These are phyloP conservation scores for Stratiolaelaps scimitus DNA, from an alignment of 1,140 invertebrate species.

Conservation along the genomic window DNA sequence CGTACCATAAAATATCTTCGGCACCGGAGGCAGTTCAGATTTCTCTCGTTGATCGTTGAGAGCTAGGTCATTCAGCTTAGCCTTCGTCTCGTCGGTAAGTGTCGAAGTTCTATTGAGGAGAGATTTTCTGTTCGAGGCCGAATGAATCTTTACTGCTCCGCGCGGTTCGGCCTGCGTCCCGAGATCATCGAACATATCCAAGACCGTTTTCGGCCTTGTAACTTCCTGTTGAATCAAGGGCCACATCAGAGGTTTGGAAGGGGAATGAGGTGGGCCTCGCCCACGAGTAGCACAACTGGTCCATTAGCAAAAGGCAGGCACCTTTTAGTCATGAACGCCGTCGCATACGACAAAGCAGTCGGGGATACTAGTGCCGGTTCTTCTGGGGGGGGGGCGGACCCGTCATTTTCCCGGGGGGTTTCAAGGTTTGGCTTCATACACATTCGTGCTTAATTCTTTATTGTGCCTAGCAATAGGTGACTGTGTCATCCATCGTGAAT, in stretches of 20 bases:
- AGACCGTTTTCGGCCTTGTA: not conserved
- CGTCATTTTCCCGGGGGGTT: too few relatives aligned
- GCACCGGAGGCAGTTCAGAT: constrained; percentile 19
- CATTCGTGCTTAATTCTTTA: too few relatives aligned
- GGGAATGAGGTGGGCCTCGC: not conserved
- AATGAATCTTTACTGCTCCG: constrained; percentile 28
- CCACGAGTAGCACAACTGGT: too few relatives aligned
- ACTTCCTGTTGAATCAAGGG: not conserved
- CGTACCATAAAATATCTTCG: constrained; percentile 34
- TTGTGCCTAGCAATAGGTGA: too few relatives aligned
- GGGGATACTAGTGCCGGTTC: too few relatives aligned
- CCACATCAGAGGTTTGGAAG: not conserved
- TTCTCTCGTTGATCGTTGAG: not conserved
- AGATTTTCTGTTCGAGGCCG: constrained; percentile 30
- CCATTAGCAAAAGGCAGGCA: too few relatives aligned
- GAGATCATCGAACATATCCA: constrained; percentile 11
- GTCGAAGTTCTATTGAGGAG: constrained; percentile 14
- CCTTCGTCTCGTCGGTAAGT: not conserved
- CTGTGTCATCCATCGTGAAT: too few relatives aligned
- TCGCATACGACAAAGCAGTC: too few relatives aligned
- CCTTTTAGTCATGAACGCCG: too few relatives aligned
- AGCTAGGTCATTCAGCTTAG: not conserved
- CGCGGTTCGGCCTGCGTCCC: constrained; percentile 1
- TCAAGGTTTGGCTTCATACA: too few relatives aligned
- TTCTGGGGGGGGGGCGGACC: too few relatives aligned